Conservation (phyloP, 2,888 invertebrate species). For the Schrankia costaestrigalis region DNA sequence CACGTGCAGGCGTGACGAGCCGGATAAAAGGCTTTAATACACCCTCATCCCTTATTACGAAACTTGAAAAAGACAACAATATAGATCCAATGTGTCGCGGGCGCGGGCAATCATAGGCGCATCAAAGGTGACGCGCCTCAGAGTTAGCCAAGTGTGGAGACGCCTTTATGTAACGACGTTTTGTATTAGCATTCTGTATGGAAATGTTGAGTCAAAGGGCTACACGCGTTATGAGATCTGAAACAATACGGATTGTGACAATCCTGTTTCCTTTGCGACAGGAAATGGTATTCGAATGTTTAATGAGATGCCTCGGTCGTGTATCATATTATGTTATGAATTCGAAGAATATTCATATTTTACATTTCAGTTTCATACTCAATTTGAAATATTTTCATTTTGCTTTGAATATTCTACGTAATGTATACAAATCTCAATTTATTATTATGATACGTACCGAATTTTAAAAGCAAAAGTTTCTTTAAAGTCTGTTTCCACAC, state of each 20-base stretch:
- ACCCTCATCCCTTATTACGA: slow-evolving; percentile 81
- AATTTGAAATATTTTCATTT: neutral
- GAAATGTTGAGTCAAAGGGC: slow-evolving; percentile 73
- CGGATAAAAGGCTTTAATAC: slow-evolving; percentile 81
- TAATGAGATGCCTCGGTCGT: slow-evolving; percentile 67
- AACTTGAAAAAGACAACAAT: slow-evolving; percentile 82
- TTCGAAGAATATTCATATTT: slow-evolving; percentile 20
- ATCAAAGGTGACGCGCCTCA: slow-evolving; percentile 73
- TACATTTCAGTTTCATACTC: slow-evolving; percentile 11
- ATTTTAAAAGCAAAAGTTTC: slow-evolving; percentile 1
- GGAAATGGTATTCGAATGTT: slow-evolving; percentile 74
- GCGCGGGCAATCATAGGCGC: slow-evolving; percentile 80
- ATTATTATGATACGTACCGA: neutral
- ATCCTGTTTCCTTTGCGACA: slow-evolving; percentile 73
- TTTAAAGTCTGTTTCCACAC: slow-evolving; percentile 38
- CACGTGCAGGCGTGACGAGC: slow-evolving; percentile 77
- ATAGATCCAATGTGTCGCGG: slow-evolving; percentile 80
- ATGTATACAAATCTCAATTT: no score
- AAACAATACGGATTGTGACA: slow-evolving; percentile 77
- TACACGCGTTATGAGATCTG: slow-evolving; percentile 75
- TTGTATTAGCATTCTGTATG: slow-evolving; percentile 62
- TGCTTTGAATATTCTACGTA: no score
- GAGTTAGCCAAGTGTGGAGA: slow-evolving; percentile 74
- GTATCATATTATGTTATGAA: slow-evolving; percentile 47
- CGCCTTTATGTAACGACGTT: slow-evolving; percentile 64